Evolutionary conservation across 2,113 vertebrate genomes (phyloP).

Genomic region (Lampris megalopsis): DNA sequence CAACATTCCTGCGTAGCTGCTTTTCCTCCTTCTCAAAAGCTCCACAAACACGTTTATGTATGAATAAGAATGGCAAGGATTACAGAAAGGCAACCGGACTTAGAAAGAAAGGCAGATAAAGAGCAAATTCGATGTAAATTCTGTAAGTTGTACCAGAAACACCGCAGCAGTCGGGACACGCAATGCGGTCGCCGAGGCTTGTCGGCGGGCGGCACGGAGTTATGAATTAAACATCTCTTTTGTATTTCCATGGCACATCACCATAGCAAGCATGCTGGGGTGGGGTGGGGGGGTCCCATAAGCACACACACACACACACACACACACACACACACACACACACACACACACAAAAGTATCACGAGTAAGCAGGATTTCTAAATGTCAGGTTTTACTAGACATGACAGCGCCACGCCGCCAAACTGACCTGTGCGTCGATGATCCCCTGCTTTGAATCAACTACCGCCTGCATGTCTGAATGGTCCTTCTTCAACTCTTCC

Average conservation of each 20-base stretch:
- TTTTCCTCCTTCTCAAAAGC: neutral
- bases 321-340: neutral
- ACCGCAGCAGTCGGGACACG: constrained; percentile 11
- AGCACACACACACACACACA: constrained; percentile 23
- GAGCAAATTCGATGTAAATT: constrained; percentile 13
- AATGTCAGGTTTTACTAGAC: too few relatives aligned
- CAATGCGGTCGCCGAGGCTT: constrained; percentile 35
- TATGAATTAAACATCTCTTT: constrained; percentile 68
- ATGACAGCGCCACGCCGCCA: neutral
- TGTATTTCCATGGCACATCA: constrained; percentile 42
- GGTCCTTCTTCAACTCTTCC: constrained; percentile 98
- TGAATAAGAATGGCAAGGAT: constrained; percentile 32
- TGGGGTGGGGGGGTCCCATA: neutral
- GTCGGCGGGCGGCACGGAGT: constrained; percentile 27
- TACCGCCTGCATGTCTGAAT: constrained; percentile 96
- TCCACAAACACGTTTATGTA: constrained; percentile 18
- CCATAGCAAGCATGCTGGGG: neutral
- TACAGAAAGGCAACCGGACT: constrained; percentile 22
- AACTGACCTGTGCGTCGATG: constrained; percentile 94
- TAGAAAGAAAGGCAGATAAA: constrained; percentile 20
- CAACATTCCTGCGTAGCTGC: neutral
- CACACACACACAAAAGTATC: neutral
- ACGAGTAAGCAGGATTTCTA: too few relatives aligned
- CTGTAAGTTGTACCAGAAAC: constrained; percentile 33
- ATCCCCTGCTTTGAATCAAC: constrained; percentile 99